Percentiles rank a stretch among this genome's conserved stretches.
phyloP scores from a whole-genome alignment of 1,140 invertebrate species.

The Ceratitis capitata region DNA sequence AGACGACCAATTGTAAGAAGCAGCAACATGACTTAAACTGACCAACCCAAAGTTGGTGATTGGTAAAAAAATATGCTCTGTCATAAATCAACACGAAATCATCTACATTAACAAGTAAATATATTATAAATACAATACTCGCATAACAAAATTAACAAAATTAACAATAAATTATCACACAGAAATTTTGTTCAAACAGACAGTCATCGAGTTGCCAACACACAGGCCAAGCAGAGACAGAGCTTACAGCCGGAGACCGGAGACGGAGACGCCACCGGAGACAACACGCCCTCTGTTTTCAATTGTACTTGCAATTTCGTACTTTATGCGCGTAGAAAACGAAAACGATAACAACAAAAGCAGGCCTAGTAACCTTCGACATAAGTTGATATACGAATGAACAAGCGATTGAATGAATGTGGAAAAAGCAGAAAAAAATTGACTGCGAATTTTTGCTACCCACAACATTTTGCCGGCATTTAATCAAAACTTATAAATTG shows the following conservation, averaged over 20 bases:
- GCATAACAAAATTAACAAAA: background rate
- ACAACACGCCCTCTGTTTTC: slow-evolving; percentile 22
- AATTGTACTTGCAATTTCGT: background rate
- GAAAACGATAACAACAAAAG: background rate
- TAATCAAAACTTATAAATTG: slow-evolving; percentile 19
- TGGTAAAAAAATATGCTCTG: background rate
- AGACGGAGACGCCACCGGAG: background rate
- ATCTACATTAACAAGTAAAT: background rate
- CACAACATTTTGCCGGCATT: slow-evolving; percentile 12
- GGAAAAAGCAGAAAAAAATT: background rate
- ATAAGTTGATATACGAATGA: too few relatives aligned
- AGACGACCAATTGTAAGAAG: too few relatives aligned
- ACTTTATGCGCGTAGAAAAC: background rate
- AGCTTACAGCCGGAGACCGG: too few relatives aligned
- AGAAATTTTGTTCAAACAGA: background rate
- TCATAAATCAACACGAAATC: slow-evolving; percentile 36
- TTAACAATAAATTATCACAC: slow-evolving; percentile 2
- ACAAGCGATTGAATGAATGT: background rate
- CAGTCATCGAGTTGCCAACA: background rate
- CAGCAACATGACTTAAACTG: background rate
- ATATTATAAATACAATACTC: background rate
- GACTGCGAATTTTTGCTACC: slow-evolving; percentile 14
- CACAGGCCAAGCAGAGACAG: background rate
- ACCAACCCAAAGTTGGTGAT: background rate
- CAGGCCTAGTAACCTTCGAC: slow-evolving; percentile 34